phyloP scores from a whole-genome alignment of 2,113 vertebrate species.

The Pholis gunnellus region DNA sequence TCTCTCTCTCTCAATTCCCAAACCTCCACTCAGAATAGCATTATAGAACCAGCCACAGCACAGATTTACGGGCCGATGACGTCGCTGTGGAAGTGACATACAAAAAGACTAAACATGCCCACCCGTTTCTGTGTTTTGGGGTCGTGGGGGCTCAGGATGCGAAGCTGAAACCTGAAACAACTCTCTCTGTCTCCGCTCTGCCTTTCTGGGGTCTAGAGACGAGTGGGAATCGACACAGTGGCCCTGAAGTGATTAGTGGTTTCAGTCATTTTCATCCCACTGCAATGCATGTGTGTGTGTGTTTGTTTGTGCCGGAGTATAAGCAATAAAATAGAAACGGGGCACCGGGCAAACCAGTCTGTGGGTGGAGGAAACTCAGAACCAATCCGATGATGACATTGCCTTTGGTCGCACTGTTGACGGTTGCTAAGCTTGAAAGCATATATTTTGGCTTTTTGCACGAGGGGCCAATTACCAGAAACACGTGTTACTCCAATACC shows the following conservation, averaged over 20 bases:
- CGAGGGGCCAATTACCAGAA: slow-evolving; percentile 38
- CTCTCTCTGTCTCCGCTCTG: background rate
- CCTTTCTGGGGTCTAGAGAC: background rate
- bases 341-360: slow-evolving; percentile 54
- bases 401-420: slow-evolving; percentile 67
- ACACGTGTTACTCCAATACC: slow-evolving; percentile 54
- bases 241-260: slow-evolving; percentile 74
- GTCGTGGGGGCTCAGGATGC: background rate
- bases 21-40: slow-evolving; percentile 40
- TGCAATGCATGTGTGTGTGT: slow-evolving; percentile 48
- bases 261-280: slow-evolving; percentile 68
- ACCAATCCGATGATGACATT: slow-evolving; percentile 68
- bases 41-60: slow-evolving; percentile 23
- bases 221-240: slow-evolving; percentile 64
- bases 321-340: slow-evolving; percentile 63
- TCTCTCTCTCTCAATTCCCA: slow-evolving; percentile 23
- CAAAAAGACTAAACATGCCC: background rate
- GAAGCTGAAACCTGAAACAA: slow-evolving; percentile 10
- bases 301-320: slow-evolving; percentile 62
- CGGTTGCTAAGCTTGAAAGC: slow-evolving; percentile 62
- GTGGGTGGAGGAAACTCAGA: slow-evolving; percentile 72
- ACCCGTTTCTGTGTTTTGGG: background rate
- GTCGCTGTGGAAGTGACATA: background rate
- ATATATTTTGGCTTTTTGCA: slow-evolving; percentile 67
- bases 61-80: slow-evolving; percentile 31